These are phyloP conservation scores for Maconellicoccus hirsutus DNA, from an alignment of 1,140 invertebrate species.

Conservation along the genomic window DNA sequence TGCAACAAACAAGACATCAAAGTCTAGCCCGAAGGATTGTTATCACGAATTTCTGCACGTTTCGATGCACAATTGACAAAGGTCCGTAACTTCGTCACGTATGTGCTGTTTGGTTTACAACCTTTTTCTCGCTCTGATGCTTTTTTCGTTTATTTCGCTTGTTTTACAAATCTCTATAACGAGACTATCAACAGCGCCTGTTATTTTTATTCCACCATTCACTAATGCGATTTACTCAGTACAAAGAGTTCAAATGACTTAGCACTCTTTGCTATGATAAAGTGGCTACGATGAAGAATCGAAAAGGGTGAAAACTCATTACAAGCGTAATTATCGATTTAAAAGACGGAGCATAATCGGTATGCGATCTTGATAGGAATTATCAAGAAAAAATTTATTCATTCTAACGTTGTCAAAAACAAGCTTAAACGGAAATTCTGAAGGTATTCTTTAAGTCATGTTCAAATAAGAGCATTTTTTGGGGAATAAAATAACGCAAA, in stretches of 20 bases:
- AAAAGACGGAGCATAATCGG: too few relatives aligned
- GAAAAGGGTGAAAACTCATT: not conserved
- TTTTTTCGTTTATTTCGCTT: slow-evolving; percentile 23
- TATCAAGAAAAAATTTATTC: too few relatives aligned
- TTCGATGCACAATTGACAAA: slow-evolving; percentile 21
- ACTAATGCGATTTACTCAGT: not conserved
- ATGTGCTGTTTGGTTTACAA: slow-evolving; percentile 11
- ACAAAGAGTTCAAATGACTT: slow-evolving; percentile 13
- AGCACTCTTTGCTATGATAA: not conserved
- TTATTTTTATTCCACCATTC: not conserved
- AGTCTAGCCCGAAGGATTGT: slow-evolving; percentile 5
- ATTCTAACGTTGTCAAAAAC: too few relatives aligned
- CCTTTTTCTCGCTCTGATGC: slow-evolving; percentile 17
- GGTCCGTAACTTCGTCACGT: slow-evolving; percentile 20
- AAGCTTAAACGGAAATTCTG: too few relatives aligned
- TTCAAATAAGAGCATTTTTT: too few relatives aligned
- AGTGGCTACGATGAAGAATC: not conserved
- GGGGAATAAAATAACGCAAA: too few relatives aligned
- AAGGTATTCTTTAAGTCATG: too few relatives aligned
- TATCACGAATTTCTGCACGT: slow-evolving; percentile 19
- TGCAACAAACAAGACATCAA: not conserved
- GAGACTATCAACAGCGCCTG: slow-evolving; percentile 12
- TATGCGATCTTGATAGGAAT: too few relatives aligned
- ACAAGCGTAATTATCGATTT: not conserved
- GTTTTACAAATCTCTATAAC: slow-evolving; percentile 20